Evolutionary conservation across 2,113 vertebrate genomes (phyloP).

Genomic region (Ptyas mucosa): DNA sequence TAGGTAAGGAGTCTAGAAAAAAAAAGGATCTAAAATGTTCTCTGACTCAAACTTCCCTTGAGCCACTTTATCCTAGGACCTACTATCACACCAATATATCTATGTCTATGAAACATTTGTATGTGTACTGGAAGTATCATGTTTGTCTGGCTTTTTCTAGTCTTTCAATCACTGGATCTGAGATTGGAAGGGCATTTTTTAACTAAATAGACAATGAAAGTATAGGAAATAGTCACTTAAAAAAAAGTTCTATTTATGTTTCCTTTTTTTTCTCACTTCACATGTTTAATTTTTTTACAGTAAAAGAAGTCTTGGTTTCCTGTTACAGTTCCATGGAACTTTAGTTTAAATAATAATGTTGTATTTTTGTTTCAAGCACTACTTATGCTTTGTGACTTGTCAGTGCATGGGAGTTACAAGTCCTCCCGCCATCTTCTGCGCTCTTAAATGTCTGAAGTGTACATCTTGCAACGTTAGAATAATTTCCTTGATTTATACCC

Average conservation of each 20-base stretch:
- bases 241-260: not conserved
- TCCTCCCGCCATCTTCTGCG: not conserved
- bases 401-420: not conserved
- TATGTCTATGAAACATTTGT: not conserved
- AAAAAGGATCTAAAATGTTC: not conserved
- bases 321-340: not conserved
- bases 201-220: not conserved
- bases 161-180: not conserved
- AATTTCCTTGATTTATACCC: not conserved
- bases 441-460: constrained; percentile 11
- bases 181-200: not conserved
- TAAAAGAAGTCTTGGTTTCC: not conserved
- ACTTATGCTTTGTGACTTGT: not conserved
- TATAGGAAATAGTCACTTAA: not conserved
- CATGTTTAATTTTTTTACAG: not conserved
- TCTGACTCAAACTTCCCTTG: not conserved
- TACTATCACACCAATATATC: not conserved
- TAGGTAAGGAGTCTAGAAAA: not conserved
- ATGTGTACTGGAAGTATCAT: not conserved
- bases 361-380: not conserved
- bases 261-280: not conserved
- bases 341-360: not conserved
- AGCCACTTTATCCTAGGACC: not conserved
- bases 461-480: not conserved
- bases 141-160: not conserved